Evolutionary conservation across 2,888 invertebrate genomes (phyloP).

Genomic region (Torymus texanus): DNA sequence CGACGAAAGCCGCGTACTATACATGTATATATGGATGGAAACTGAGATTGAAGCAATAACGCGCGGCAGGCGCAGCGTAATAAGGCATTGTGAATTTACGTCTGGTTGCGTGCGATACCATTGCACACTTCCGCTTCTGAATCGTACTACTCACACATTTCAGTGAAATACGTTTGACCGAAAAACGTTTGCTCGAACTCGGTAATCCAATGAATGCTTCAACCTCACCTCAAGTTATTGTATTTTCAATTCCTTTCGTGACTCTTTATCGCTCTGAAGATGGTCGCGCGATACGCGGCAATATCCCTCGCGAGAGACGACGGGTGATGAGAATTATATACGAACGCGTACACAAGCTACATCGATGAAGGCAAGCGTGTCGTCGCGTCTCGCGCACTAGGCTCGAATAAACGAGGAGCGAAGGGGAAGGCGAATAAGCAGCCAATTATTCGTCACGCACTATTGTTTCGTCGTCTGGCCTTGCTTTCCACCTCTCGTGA

Average conservation of each 20-base stretch:
- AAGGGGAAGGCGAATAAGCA: slow-evolving; percentile 2
- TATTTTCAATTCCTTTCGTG: slow-evolving; percentile 25
- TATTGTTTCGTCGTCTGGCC: slow-evolving; percentile 17
- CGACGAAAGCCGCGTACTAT: too few species aligned
- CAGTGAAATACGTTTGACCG: not conserved
- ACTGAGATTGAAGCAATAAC: not conserved
- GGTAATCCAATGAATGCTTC: not conserved
- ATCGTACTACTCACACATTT: too few species aligned
- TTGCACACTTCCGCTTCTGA: too few species aligned
- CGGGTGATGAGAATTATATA: too few species aligned
- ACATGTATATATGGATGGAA: not conserved
- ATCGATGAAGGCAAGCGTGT: too few species aligned
- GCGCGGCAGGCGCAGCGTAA: slow-evolving; percentile 1
- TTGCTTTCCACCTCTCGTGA: slow-evolving; percentile 11
- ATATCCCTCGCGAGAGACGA: not conserved
- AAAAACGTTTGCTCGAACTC: slow-evolving; percentile 5
- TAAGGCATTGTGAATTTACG: slow-evolving; percentile 35
- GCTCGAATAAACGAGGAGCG: slow-evolving; percentile 7
- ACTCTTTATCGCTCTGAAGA: slow-evolving; percentile 20
- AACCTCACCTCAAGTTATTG: not conserved
- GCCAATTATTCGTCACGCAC: slow-evolving; percentile 34
- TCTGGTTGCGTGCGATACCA: too few species aligned
- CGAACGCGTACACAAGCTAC: too few species aligned
- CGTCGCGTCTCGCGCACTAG: not conserved
- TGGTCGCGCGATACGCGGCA: not conserved